Evolutionary conservation across 2,113 vertebrate species (phyloP).

Genomic region (Rhinolophus sinicus): DNA sequence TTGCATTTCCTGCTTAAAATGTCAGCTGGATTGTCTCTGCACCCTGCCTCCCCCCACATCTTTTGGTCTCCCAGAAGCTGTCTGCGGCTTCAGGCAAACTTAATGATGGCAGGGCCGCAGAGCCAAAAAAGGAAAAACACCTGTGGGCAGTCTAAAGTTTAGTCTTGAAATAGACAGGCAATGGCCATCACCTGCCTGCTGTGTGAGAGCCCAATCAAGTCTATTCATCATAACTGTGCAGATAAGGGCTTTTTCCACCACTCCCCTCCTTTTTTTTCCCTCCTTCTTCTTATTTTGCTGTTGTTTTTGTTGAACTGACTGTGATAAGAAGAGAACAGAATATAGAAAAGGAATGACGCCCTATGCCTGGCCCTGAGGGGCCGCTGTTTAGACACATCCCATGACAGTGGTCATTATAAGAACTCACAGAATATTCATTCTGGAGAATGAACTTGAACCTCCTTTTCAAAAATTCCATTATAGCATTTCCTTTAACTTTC

Average conservation of each 20-base stretch:
- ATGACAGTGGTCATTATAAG: not conserved
- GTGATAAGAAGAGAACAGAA: conserved; percentile 58
- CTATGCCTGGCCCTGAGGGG: not conserved
- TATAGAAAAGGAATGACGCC: conserved; percentile 18
- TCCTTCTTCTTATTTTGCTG: not conserved
- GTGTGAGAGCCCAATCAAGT: conserved; percentile 81
- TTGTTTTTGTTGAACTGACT: conserved; percentile 73
- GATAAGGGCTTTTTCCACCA: conserved; percentile 50
- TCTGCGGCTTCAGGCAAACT: conserved; percentile 82
- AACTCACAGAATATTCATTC: not conserved
- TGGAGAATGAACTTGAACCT: not conserved
- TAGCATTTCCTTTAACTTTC: conserved; percentile 3
- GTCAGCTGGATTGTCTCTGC: conserved; percentile 80
- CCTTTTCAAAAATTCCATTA: conserved; percentile 5
- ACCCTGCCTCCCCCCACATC: conserved; percentile 63
- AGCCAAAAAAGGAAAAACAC: conserved; percentile 83
- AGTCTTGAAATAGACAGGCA: conserved; percentile 80
- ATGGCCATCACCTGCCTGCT: conserved; percentile 82
- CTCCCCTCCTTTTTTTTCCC: not conserved
- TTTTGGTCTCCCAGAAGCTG: conserved; percentile 77
- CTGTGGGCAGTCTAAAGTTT: conserved; percentile 81
- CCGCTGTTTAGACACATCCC: not conserved
- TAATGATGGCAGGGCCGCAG: conserved; percentile 79
- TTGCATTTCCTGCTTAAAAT: conserved; percentile 80
- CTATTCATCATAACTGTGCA: conserved; percentile 81